Percentiles rank a stretch among this genome's conserved stretches.
phyloP scores from a whole-genome alignment of 2,113 vertebrate genomes.

The Balaeniceps rex region DNA sequence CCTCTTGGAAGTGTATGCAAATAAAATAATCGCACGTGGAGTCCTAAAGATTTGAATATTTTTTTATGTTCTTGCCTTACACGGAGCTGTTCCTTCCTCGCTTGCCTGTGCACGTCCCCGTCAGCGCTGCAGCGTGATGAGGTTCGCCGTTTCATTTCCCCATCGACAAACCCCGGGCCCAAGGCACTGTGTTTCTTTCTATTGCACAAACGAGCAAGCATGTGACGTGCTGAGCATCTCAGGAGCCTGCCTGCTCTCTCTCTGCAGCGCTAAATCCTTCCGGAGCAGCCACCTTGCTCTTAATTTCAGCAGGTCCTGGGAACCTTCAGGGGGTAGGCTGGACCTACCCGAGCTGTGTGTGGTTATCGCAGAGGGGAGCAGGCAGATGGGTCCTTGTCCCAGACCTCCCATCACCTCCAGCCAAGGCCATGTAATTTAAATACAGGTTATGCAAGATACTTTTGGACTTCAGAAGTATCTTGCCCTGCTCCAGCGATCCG shows the following conservation, averaged over 20 bases:
- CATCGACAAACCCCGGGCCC: too few species aligned
- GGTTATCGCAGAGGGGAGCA: neutral
- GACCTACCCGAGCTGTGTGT: neutral
- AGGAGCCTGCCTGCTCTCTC: neutral
- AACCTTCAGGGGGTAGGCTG: neutral
- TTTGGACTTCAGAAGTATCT: neutral
- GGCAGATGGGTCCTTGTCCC: neutral
- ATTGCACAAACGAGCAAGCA: too few species aligned
- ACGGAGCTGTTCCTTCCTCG: neutral
- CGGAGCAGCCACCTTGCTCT: neutral
- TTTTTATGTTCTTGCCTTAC: neutral
- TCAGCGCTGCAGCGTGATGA: rapidly evolving
- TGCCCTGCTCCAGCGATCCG: neutral
- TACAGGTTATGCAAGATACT: neutral
- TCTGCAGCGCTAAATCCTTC: neutral
- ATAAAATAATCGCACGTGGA: neutral
- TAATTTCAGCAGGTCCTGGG: neutral
- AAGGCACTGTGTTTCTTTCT: neutral
- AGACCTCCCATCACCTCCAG: neutral
- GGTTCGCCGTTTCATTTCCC: neutral
- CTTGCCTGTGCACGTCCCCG: rapidly evolving
- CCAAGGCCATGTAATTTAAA: neutral
- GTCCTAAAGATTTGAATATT: neutral
- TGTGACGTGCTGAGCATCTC: rapidly evolving
- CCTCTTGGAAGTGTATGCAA: neutral